Evolutionary conservation across 2,797 vertebrate genomes (phyloP), one percentile per base, ranked within the genome.

Genomic region (Hemibagrus guttatus): DNA sequence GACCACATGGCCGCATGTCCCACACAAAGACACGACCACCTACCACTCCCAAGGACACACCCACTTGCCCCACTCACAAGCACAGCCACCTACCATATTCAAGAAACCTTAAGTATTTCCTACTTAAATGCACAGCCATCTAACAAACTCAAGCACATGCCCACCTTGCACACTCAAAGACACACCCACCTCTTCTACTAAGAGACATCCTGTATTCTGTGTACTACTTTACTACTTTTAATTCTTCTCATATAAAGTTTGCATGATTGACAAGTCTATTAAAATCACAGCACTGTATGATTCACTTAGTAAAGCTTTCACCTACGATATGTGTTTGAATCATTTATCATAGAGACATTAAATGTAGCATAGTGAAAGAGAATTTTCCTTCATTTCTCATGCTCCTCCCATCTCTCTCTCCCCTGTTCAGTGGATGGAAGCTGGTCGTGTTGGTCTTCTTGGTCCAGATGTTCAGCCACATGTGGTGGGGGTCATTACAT

Each of bases 361-460:
- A 81, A 81, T 28, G 31, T 63, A 46, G 23, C 3, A 46, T 46
- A 63, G 13, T n/a, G 26, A 28, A 81, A 28, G 11, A 39, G 11
- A 59, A 16, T 23, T 31, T 28, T 52, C 3, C 42, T 82, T 64
- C 0, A 64, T 66, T 82, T 68, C 63, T 68, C 17, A 52, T 35
- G n/a, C 8, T 6, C 61, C 13, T n/a, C 66, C 66, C 59, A 19
- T 66, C 3, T 81, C 14, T 80, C 54, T 72, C 31, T 88, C 16
- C 64, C 82, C 42, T 85, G 28, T 89, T 42, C 88, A 99, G 98
- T 99, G 96, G 98, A 99, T 9, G 98, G 98, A 59, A 92, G 96
- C 87, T 99, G 98, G 98, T 98, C 98, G 0, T 99, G 98, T 91
- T 99, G 98, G 98, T 98, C 98, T 0, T 94, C 97, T 5, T 99